These are phyloP conservation scores for Rugalucina vietnamica DNA, from an alignment of 2,888 invertebrate genomes.

Conservation along the genomic window DNA sequence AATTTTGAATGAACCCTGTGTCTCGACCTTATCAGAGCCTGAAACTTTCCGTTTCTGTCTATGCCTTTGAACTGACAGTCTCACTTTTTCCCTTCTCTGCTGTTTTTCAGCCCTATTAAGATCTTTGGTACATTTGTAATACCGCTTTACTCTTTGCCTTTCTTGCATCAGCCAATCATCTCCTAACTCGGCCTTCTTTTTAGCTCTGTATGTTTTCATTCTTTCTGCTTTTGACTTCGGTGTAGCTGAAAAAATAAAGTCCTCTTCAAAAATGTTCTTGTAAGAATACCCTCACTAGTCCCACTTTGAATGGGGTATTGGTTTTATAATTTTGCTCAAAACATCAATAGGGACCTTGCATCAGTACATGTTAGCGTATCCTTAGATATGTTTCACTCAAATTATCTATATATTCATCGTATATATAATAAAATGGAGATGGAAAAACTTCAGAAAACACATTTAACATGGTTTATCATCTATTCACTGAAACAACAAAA, in stretches of 20 bases:
- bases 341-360: too few species aligned
- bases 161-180: constrained; percentile 23
- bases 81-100: background rate
- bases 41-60: constrained; percentile 5
- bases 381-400: too few species aligned
- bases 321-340: too few species aligned
- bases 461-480: too few species aligned
- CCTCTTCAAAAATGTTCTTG: too few species aligned
- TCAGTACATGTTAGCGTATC: too few species aligned
- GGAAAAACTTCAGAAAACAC: too few species aligned
- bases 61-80: background rate
- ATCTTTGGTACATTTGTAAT: background rate
- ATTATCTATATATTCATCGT: too few species aligned
- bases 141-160: constrained; percentile 19
- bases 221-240: constrained; percentile 42
- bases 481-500: too few species aligned
- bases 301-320: too few species aligned
- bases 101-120: background rate
- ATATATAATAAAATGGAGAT: too few species aligned
- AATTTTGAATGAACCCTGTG: background rate
- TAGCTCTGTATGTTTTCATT: constrained; percentile 33
- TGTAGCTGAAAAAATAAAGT: constrained; percentile 15
- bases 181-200: constrained; percentile 35
- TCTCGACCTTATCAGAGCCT: background rate
- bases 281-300: too few species aligned